Conservation (phyloP, 2,797 vertebrate genomes). For the Sciurus vulgaris region DNA sequence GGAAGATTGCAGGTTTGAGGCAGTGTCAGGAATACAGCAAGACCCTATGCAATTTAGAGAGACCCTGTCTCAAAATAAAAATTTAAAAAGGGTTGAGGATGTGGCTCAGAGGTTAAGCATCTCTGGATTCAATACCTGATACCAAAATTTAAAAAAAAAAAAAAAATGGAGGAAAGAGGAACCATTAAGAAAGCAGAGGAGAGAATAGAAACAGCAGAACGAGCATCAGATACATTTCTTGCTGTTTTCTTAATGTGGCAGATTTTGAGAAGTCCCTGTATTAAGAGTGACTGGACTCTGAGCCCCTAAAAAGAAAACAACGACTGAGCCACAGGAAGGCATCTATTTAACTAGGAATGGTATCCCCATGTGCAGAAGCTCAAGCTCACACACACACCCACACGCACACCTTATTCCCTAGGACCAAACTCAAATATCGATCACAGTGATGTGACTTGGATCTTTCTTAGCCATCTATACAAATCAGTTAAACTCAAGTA, state of each 20-base stretch:
- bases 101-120: too few relatives aligned
- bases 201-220: fast-evolving
- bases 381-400: neutral
- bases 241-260: too few relatives aligned
- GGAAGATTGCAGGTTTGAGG: too few relatives aligned
- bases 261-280: neutral
- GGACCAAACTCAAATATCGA: neutral
- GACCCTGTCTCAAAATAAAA: too few relatives aligned
- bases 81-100: too few relatives aligned
- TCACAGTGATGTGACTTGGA: neutral
- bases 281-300: neutral
- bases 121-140: too few relatives aligned
- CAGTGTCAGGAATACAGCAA: too few relatives aligned
- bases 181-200: neutral
- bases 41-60: too few relatives aligned
- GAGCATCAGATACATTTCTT: neutral
- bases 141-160: too few relatives aligned
- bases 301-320: neutral
- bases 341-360: neutral
- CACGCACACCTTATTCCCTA: too few relatives aligned
- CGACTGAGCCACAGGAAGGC: neutral
- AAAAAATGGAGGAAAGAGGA: neutral
- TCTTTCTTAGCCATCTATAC: neutral
- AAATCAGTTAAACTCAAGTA: neutral
- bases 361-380: neutral